phyloP scores from a whole-genome alignment of 2,797 vertebrate genomes.

The Streptopelia turtur region DNA sequence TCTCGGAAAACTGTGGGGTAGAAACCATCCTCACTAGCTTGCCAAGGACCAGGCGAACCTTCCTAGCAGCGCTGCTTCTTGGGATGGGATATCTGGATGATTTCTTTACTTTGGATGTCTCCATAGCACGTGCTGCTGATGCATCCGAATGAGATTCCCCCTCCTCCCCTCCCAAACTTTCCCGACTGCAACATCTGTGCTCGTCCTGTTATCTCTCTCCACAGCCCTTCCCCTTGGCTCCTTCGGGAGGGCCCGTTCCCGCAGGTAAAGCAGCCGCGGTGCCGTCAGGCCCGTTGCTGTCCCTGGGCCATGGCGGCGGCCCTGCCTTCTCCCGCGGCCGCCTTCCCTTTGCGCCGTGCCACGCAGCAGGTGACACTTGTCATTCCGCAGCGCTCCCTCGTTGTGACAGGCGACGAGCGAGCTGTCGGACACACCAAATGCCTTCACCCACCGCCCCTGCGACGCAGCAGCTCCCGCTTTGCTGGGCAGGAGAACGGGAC shows the following conservation, averaged over 20 bases:
- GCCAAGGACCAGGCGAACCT: neutral
- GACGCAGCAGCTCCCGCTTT: neutral
- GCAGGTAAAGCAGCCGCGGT: neutral
- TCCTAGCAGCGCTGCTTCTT: neutral
- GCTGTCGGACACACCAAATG: neutral
- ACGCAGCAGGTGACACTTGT: constrained; percentile 18
- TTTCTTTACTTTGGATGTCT: neutral
- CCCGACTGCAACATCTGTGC: neutral
- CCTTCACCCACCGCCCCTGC: neutral
- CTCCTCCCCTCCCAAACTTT: neutral
- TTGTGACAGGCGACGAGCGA: neutral
- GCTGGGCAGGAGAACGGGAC: neutral
- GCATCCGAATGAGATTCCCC: neutral
- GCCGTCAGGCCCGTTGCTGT: neutral
- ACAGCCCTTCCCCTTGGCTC: neutral
- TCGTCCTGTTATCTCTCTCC: constrained; percentile 15
- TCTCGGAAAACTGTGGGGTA: accelerated
- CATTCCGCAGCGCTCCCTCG: neutral
- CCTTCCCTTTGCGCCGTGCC: constrained; percentile 12
- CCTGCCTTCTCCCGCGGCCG: neutral
- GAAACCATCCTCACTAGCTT: accelerated
- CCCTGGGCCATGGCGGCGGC: neutral
- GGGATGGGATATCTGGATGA: neutral
- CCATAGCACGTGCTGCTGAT: neutral
- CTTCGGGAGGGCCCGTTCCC: neutral